Evolutionary conservation across 1,140 invertebrate genomes (phyloP).

Genomic region (Aphidius gifuensis): DNA sequence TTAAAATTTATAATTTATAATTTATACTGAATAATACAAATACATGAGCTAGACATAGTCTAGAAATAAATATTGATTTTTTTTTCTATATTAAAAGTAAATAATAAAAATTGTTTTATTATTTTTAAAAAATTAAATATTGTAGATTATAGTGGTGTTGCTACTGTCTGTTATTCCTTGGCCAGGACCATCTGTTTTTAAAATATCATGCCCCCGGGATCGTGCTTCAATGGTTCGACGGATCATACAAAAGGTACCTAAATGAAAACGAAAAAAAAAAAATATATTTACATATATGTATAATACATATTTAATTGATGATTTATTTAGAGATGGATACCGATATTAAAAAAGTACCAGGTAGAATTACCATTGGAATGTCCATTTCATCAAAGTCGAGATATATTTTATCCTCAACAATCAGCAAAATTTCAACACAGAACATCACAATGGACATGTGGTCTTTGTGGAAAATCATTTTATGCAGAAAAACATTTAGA

Average conservation of each 20-base stretch:
- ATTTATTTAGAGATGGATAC: conserved; percentile 73
- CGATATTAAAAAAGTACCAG: conserved; percentile 81
- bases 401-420: conserved; percentile 83
- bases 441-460: conserved; percentile 85
- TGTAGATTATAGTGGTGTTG: conserved; percentile 72
- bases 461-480: conserved; percentile 89
- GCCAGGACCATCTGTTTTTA: conserved; percentile 80
- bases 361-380: conserved; percentile 80
- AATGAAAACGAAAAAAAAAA: not conserved
- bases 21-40: conserved; percentile 20
- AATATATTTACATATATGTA: not conserved
- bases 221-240: conserved; percentile 84
- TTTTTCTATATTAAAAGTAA: too few relatives aligned
- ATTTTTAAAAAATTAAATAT: conserved; percentile 22
- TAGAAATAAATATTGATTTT: conserved; percentile 6
- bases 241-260: conserved; percentile 74
- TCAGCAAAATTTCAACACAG: conserved; percentile 76
- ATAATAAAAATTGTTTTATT: not conserved
- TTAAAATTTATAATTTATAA: conserved; percentile 10
- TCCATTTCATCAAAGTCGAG: conserved; percentile 81
- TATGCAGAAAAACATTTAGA: conserved; percentile 85
- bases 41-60: conserved; percentile 9
- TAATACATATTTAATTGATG: too few relatives aligned
- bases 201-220: conserved; percentile 82
- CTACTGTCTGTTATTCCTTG: conserved; percentile 80